A percentile compares a stretch with the other conserved stretches of the same genome.
Evolutionary conservation across 2,888 invertebrate species (phyloP).

Genomic region (Conomelus anceps): DNA sequence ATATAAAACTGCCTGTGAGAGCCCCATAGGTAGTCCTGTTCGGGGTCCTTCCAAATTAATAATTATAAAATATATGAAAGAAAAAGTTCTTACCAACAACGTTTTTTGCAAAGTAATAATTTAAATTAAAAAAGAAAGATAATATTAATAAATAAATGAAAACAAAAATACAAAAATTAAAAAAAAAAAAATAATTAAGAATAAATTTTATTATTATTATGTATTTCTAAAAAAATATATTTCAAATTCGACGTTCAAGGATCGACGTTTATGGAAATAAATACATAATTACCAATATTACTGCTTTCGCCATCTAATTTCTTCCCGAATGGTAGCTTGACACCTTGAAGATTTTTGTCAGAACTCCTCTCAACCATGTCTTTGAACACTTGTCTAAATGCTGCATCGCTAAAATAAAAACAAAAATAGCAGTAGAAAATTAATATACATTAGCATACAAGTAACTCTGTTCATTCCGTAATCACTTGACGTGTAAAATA

Average conservation of each 20-base stretch:
- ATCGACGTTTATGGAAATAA: background rate
- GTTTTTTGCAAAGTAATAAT: too few species aligned
- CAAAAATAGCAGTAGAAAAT: background rate
- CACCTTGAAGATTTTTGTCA: background rate
- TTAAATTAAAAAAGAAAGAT: too few species aligned
- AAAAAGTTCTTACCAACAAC: too few species aligned
- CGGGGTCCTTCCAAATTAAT: too few species aligned
- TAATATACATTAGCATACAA: background rate
- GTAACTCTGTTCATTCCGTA: background rate
- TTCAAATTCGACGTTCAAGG: too few species aligned
- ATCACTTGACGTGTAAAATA: background rate
- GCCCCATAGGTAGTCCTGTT: too few species aligned
- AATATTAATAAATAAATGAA: too few species aligned
- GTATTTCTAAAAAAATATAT: background rate
- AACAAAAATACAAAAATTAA: too few species aligned
- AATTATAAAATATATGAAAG: too few species aligned
- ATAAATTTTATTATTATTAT: background rate
- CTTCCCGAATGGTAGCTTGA: background rate
- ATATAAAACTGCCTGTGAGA: too few species aligned
- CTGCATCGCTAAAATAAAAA: background rate
- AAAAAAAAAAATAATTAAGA: too few species aligned
- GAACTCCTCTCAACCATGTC: background rate
- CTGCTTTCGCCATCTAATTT: background rate
- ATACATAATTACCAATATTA: background rate
- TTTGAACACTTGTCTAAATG: background rate